A percentile compares a stretch with the other conserved stretches of the same genome.
Evolutionary conservation across 2,888 invertebrate genomes (phyloP).

Genomic region (Bhutanitis thaidina): DNA sequence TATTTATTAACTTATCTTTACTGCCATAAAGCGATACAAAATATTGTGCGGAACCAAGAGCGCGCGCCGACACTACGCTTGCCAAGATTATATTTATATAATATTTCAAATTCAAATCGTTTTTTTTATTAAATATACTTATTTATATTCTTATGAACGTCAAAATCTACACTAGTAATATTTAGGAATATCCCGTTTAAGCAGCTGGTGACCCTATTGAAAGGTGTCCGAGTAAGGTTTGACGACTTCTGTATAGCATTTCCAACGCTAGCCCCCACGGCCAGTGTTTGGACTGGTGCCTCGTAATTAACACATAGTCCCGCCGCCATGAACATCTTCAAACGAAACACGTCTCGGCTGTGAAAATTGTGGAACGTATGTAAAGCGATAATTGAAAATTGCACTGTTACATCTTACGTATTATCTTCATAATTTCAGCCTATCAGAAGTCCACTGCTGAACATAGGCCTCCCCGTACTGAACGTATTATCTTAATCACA

Average conservation of each 20-base stretch:
- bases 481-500: too few relatives aligned
- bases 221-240: conserved; percentile 3
- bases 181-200: not conserved
- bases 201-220: not conserved
- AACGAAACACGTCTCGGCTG: conserved; percentile 1
- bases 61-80: too few relatives aligned
- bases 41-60: too few relatives aligned
- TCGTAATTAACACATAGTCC: conserved; percentile 19
- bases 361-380: not conserved
- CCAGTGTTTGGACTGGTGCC: conserved; percentile 10
- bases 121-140: too few relatives aligned
- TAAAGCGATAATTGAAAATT: not conserved
- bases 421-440: not conserved
- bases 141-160: too few relatives aligned
- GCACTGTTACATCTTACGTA: not conserved
- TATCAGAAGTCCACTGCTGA: not conserved
- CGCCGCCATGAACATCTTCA: conserved; percentile 11
- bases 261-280: conserved; percentile 12
- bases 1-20: too few relatives aligned
- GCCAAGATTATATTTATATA: too few relatives aligned
- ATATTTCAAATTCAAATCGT: too few relatives aligned
- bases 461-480: not conserved
- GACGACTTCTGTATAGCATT: conserved; percentile 19
- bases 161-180: too few relatives aligned
- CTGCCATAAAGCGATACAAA: too few relatives aligned